Evolutionary conservation across 1,140 invertebrate species (phyloP).

Genomic region (Drosophila eugracilis): DNA sequence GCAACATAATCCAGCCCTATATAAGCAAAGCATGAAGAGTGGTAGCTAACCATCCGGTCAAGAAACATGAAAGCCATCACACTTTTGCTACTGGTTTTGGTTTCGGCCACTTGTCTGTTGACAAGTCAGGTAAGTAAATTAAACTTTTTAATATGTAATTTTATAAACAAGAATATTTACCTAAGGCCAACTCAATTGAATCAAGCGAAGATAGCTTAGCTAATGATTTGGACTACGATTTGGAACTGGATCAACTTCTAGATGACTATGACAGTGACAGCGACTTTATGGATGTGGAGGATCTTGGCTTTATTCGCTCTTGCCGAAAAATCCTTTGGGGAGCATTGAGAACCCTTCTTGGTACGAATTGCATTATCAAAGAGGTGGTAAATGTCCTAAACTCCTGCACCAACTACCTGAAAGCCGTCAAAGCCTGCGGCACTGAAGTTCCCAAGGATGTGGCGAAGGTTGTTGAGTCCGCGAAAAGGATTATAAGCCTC

Average conservation of each 20-base stretch:
- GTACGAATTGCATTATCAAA: not conserved
- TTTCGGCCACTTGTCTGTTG: not conserved
- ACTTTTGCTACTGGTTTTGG: not conserved
- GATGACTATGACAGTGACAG: not conserved
- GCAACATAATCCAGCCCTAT: not conserved
- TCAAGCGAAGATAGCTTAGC: not conserved
- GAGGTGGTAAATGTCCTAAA: not conserved
- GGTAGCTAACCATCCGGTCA: not conserved
- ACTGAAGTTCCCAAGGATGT: not conserved
- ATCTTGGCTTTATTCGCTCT: not conserved
- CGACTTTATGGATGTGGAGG: not conserved
- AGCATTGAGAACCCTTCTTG: not conserved
- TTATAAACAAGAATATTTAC: not conserved
- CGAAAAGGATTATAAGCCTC: not conserved
- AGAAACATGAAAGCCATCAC: not conserved
- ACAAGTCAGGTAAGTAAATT: not conserved
- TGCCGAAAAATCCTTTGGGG: not conserved
- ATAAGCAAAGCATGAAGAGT: not conserved
- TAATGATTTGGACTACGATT: not conserved
- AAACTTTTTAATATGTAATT: not conserved
- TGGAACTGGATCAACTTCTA: not conserved
- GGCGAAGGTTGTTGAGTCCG: not conserved
- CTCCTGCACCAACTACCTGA: not conserved
- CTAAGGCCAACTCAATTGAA: not conserved
- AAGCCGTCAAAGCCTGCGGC: not conserved